Evolutionary conservation across 2,888 invertebrate genomes (phyloP).

Genomic region (Callyntrura sp.): DNA sequence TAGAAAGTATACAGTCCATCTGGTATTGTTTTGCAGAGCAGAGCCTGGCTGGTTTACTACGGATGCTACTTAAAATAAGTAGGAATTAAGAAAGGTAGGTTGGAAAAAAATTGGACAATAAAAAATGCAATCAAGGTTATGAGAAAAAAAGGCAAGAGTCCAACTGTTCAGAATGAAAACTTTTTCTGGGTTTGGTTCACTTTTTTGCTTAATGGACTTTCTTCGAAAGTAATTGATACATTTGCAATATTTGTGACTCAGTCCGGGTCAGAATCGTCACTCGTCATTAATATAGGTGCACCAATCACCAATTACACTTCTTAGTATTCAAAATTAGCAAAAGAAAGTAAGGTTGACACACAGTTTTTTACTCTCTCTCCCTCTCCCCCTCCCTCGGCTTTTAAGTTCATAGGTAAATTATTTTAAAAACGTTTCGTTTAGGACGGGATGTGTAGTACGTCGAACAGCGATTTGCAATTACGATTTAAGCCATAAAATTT

Average conservation of each 20-base stretch:
- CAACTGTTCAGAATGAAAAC: conserved; percentile 9
- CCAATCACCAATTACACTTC: conserved; percentile 40
- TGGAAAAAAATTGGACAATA: conserved; percentile 28
- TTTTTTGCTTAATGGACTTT: conserved; percentile 32
- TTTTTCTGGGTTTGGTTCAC: conserved; percentile 30
- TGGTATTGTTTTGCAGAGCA: conserved; percentile 7
- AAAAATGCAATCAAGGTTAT: conserved; percentile 50
- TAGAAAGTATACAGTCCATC: neutral
- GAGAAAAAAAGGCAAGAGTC: conserved; percentile 42
- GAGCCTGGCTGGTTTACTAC: neutral
- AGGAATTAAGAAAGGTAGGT: conserved; percentile 21
- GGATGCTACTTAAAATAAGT: neutral
- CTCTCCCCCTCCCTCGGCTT: neutral
- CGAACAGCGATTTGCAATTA: conserved; percentile 53
- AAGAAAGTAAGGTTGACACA: neutral
- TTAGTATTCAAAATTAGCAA: conserved; percentile 10
- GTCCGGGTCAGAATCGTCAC: neutral
- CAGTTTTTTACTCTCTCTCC: neutral
- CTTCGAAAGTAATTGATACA: neutral
- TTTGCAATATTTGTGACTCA: neutral
- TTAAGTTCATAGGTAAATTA: conserved; percentile 15
- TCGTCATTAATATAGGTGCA: neutral
- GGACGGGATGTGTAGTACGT: neutral
- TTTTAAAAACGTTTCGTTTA: neutral
- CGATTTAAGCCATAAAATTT: conserved; percentile 34